Evolutionary conservation across 2,113 vertebrate genomes (phyloP), one percentile per base, ranked within the genome.

Genomic region (Hydropotes inermis): DNA sequence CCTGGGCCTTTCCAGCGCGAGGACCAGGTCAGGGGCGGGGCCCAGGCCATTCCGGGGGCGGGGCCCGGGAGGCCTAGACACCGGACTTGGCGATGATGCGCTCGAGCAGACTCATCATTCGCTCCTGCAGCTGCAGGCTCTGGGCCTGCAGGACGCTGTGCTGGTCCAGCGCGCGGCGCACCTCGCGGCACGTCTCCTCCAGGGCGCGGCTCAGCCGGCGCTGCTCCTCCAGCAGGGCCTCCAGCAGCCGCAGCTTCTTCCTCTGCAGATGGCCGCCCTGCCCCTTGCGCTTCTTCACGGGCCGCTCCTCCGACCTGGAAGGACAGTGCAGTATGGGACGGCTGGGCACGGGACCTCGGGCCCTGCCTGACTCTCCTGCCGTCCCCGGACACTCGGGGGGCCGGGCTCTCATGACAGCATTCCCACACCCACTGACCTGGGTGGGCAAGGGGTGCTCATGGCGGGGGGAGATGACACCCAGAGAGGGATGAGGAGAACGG

Each of bases 51-150:
- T 13, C 27, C 27, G 6, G 54, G 43, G 21, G 30, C 52, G 3
- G 3, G 39, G 5, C 12, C 54, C 52, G 0, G 43, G 91, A 1
- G 1, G 15, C 2, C 98, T 99, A 99, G 96, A 96, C 98, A 4
- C 94, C 98, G 83, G 99, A 98, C 98, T 99, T 99, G 92, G 99
- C 99, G 30, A 99, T 99, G 99, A 99, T 99, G 98, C 99, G 99
- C 98, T 99, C 99, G 85, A 99, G 98, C 89, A 99, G 99, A 98
- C 99, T 99, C 99, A 99, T 99, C 99, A 99, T 99, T 82, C 99
- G 99, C 86, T 99, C 99, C 98, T 99, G 99, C 74, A 99, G 98
- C 98, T 99, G 99, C 96, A 99, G 98, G 97, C 99, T 99, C 98
- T 99, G 99, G 93, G 99, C 99, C 98, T 99, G 99, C 89, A 99